phyloP scores from a whole-genome alignment of 2,888 invertebrate species.

The Masnerella sp. region DNA sequence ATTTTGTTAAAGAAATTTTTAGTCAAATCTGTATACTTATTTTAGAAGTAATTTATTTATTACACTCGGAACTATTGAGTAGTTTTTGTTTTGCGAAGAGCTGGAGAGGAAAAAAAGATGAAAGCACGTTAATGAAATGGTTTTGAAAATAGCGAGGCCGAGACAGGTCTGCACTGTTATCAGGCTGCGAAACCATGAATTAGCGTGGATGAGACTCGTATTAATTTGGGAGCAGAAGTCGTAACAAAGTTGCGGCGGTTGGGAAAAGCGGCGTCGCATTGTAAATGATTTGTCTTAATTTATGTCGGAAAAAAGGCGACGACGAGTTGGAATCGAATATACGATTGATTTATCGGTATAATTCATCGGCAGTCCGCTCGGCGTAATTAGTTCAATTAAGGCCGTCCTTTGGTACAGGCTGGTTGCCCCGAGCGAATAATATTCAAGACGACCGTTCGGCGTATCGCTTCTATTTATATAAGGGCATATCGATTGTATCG shows the following conservation, averaged over 20 bases:
- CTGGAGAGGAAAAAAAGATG: conserved; percentile 5
- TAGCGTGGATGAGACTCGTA: conserved; percentile 31
- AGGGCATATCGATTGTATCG: conserved; percentile 61
- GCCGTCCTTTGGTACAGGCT: conserved; percentile 55
- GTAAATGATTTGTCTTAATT: conserved; percentile 60
- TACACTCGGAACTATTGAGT: too few relatives aligned
- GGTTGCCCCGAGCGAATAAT: conserved; percentile 58
- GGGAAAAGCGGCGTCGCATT: conserved; percentile 40
- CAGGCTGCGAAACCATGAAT: conserved; percentile 43
- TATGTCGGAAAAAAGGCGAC: conserved; percentile 42
- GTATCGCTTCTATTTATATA: conserved; percentile 61
- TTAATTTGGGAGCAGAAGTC: conserved; percentile 40
- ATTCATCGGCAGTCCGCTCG: conserved; percentile 57
- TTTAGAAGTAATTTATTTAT: too few relatives aligned
- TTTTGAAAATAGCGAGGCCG: conserved; percentile 4
- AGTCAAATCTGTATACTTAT: too few relatives aligned
- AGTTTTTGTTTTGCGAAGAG: too few relatives aligned
- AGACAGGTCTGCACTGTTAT: conserved; percentile 24
- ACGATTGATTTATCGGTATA: conserved; percentile 61
- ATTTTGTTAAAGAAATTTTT: too few relatives aligned
- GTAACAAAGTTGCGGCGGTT: conserved; percentile 31
- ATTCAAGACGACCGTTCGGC: conserved; percentile 57
- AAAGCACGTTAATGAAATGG: not conserved
- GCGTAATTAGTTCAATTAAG: conserved; percentile 61
- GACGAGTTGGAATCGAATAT: conserved; percentile 50